Evolutionary conservation across 2,797 vertebrate genomes (phyloP).

Genomic region (Scomberomorus guttatus): DNA sequence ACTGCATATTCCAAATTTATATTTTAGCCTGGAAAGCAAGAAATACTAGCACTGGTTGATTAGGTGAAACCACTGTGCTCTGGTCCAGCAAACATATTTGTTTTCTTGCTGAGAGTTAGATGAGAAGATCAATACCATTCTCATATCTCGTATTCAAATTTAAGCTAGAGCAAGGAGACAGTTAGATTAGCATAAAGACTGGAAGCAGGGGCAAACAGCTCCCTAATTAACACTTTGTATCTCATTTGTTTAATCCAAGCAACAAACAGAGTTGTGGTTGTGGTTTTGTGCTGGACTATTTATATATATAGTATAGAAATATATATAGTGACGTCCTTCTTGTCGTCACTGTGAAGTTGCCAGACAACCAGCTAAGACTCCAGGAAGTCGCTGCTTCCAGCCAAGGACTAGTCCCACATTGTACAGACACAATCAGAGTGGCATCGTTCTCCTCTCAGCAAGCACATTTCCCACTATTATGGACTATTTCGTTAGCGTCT

Average conservation of each 20-base stretch:
- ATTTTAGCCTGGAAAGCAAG: not conserved
- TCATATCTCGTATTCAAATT: not conserved
- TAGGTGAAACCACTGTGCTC: not conserved
- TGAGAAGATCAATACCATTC: not conserved
- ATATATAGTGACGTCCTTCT: too few relatives aligned
- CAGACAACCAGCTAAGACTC: not conserved
- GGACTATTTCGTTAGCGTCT: conserved; percentile 6
- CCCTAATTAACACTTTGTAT: too few relatives aligned
- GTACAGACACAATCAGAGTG: not conserved
- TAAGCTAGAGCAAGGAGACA: not conserved
- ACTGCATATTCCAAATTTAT: not conserved
- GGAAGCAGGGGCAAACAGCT: not conserved
- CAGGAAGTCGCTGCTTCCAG: not conserved
- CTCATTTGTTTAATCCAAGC: too few relatives aligned
- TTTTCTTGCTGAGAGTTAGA: not conserved
- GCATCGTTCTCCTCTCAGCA: not conserved
- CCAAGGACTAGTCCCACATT: too few relatives aligned
- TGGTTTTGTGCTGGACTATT: too few relatives aligned
- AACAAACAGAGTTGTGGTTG: too few relatives aligned
- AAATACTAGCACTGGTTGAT: not conserved
- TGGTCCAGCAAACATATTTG: not conserved
- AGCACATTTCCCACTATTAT: not conserved
- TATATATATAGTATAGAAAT: too few relatives aligned
- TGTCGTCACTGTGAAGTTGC: too few relatives aligned
- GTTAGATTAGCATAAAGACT: not conserved